Percentiles rank a stretch among this genome's conserved stretches.
Conservation (phyloP, 2,888 invertebrate genomes). For the Aleiodes alternator region DNA sequence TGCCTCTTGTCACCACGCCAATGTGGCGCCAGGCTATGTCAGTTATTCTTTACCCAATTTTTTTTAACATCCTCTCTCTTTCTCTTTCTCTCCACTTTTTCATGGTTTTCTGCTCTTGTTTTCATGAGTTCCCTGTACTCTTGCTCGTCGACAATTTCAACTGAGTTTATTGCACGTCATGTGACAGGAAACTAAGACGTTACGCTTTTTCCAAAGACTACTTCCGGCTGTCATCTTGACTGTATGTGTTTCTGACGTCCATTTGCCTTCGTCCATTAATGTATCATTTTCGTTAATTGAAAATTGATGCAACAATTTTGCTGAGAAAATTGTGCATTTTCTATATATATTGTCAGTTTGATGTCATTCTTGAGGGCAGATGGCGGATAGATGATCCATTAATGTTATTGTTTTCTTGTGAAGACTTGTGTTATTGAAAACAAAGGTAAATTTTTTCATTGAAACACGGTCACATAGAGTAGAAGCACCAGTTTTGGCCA, state of each 20-base stretch:
- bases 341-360: too few species aligned
- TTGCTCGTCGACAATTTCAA: slow-evolving; percentile 23
- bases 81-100: neutral
- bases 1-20: slow-evolving; percentile 28
- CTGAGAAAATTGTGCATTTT: neutral
- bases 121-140: slow-evolving; percentile 1
- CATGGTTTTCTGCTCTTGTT: neutral
- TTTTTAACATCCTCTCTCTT: too few species aligned
- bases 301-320: neutral
- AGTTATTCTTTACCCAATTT: slow-evolving; percentile 11
- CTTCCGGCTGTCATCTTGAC: neutral
- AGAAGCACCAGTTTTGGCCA: too few species aligned
- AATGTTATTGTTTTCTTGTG: too few species aligned
- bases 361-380: too few species aligned
- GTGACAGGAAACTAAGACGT: slow-evolving; percentile 30
- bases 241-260: neutral
- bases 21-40: slow-evolving; percentile 26
- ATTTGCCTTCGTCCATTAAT: slow-evolving; percentile 4
- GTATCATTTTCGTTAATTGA: neutral
- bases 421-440: too few species aligned
- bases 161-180: slow-evolving; percentile 33
- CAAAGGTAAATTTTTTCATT: too few species aligned
- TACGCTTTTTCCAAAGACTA: slow-evolving; percentile 16
- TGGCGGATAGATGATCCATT: too few species aligned
- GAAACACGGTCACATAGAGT: too few species aligned